These are phyloP conservation scores for Autographa gamma DNA, from an alignment of 2,888 invertebrate species.

Conservation along the genomic window DNA sequence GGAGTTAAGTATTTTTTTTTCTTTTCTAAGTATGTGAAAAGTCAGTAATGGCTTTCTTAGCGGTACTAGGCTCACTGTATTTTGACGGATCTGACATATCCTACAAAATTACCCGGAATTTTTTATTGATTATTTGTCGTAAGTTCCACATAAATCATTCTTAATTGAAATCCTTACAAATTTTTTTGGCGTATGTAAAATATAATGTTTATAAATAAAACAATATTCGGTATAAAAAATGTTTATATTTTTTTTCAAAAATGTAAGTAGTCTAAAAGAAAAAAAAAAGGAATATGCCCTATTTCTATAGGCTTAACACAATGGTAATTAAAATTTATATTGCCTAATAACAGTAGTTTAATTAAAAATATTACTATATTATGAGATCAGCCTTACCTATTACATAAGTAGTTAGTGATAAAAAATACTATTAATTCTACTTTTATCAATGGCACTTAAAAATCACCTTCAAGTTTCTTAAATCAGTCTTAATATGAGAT, in stretches of 20 bases:
- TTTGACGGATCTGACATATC: background rate
- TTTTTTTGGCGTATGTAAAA: background rate
- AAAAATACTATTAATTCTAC: background rate
- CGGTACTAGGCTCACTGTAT: background rate
- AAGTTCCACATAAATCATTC: background rate
- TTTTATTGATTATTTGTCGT: background rate
- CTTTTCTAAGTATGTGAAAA: background rate
- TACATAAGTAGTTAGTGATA: background rate
- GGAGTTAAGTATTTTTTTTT: background rate
- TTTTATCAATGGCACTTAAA: background rate
- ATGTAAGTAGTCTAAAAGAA: background rate
- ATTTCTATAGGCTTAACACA: no score
- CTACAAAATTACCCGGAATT: background rate
- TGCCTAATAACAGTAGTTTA: no score
- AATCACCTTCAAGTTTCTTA: background rate
- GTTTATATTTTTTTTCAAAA: background rate
- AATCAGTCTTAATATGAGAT: no score
- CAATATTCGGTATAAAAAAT: background rate
- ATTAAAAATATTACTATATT: background rate
- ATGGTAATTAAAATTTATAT: no score
- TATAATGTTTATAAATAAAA: background rate
- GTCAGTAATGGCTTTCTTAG: background rate
- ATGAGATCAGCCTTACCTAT: background rate
- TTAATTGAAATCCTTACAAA: background rate
- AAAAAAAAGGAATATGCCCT: no score